Base-by-base conservation (phyloP, 2,113 vertebrate species). In the Nesogale talazaci region DNA sequence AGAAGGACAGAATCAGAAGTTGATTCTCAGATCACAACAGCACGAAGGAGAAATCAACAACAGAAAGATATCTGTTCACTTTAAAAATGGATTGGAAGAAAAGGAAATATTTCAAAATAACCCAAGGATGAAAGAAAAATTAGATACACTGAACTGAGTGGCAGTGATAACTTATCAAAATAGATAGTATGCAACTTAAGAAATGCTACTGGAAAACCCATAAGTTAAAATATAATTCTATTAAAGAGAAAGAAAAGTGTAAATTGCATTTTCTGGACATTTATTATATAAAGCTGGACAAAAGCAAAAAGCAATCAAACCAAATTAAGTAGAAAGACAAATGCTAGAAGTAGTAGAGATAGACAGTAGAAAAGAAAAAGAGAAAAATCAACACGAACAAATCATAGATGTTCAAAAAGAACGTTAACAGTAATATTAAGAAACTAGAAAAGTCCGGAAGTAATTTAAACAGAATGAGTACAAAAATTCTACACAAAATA, bases 101-200 rank as follows among this genome's bases (percentile, higher is more conserved):
- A 86, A 57, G 31, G 90, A 92, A 85, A 70, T 70, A 29, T 29
- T 75, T 83, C 3, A 36, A 82, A 92, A 83, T 86, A 87, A 84
- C 57, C 34, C 20, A 38, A 29, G 1, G 7, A n/a, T 76, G 31
- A 89, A 88, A 63, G 15, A 92, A 65, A 38, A 31, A 31, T 74
- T 31, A 80, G 70, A 61, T 46, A 63, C 27, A 29, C 42, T 93
- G 61, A 40, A 40, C 6, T 19, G 27, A 92, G 59, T 86, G 27
- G 83, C 9, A 87, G 75, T 29, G 72, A 72, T 42, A 93, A 84
- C 57, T 52, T 75, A 70, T 76, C 10, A 29, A 89, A 67, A 69
- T 34, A 46, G 22, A 27, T 27, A 19, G 12, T 40, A 40, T 22
- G 34, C 20, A 70, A 38, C 23, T 85, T 76, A 85, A 91, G 52